Evolutionary conservation across 2,888 invertebrate genomes (phyloP).

Genomic region (Clitarchus hookeri): DNA sequence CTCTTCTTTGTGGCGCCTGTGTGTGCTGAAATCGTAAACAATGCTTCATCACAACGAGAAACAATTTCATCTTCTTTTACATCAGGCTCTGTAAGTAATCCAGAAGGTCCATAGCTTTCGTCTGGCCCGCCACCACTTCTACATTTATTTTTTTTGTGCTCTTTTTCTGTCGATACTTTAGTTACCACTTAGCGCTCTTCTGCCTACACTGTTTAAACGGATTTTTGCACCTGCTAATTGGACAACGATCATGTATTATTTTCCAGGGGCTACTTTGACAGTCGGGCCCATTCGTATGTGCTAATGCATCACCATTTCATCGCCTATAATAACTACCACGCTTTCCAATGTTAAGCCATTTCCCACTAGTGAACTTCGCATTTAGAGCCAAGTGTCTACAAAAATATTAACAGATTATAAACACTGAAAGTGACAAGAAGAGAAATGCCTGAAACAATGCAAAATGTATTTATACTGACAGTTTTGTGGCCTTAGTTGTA

Average conservation of each 20-base stretch:
- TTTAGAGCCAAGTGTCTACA: slow-evolving; percentile 26
- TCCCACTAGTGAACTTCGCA: slow-evolving; percentile 30
- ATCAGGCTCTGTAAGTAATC: background rate
- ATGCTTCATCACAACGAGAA: background rate
- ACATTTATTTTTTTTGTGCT: background rate
- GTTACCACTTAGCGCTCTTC: background rate
- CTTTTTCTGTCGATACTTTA: background rate
- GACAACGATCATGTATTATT: background rate
- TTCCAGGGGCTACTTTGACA: slow-evolving; percentile 34
- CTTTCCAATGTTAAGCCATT: slow-evolving; percentile 29
- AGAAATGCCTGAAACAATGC: background rate
- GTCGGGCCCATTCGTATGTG: slow-evolving; percentile 26
- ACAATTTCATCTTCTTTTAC: background rate
- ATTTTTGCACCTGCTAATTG: slow-evolving; percentile 19
- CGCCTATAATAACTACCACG: slow-evolving; percentile 22
- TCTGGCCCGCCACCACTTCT: background rate
- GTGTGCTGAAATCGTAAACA: background rate
- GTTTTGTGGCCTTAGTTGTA: slow-evolving; percentile 12
- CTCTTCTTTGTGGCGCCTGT: background rate
- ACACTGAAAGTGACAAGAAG: background rate
- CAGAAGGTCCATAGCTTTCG: background rate
- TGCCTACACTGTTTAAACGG: background rate
- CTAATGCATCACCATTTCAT: slow-evolving; percentile 21
- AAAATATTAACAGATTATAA: background rate
- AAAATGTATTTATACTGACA: background rate